phyloP scores from a whole-genome alignment of 2,888 invertebrate genomes.

The Pelosia muscerda region DNA sequence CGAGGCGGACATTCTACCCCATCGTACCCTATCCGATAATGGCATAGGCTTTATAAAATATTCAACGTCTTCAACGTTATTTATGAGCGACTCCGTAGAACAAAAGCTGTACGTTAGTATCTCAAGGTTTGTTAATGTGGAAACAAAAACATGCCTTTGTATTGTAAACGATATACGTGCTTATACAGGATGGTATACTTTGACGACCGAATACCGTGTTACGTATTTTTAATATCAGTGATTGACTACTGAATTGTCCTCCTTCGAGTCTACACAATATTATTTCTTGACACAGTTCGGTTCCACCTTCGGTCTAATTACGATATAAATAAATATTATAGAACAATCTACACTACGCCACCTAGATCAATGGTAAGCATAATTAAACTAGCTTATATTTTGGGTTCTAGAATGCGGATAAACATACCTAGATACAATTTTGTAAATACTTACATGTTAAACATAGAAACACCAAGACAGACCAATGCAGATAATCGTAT shows the following conservation, averaged over 20 bases:
- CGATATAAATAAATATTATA: too few relatives aligned
- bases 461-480: too few relatives aligned
- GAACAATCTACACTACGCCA: too few relatives aligned
- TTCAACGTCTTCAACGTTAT: constrained; percentile 76
- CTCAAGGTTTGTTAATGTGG: constrained; percentile 56
- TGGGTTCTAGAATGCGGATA: too few relatives aligned
- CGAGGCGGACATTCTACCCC: constrained; percentile 69
- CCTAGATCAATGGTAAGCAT: too few relatives aligned
- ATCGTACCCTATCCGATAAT: constrained; percentile 77
- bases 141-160: constrained; percentile 47
- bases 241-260: not conserved
- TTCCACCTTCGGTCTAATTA: too few relatives aligned
- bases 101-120: constrained; percentile 63
- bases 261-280: too few relatives aligned
- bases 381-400: too few relatives aligned
- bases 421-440: too few relatives aligned
- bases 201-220: not conserved
- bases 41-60: constrained; percentile 77
- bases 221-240: not conserved
- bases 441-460: too few relatives aligned
- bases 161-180: constrained; percentile 12
- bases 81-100: constrained; percentile 72
- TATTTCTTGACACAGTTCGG: too few relatives aligned
- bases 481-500: too few relatives aligned
- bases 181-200: not conserved